These are phyloP conservation scores for Hydrolagus colliei DNA, from an alignment of 2,797 vertebrate species.

Conservation along the genomic window DNA sequence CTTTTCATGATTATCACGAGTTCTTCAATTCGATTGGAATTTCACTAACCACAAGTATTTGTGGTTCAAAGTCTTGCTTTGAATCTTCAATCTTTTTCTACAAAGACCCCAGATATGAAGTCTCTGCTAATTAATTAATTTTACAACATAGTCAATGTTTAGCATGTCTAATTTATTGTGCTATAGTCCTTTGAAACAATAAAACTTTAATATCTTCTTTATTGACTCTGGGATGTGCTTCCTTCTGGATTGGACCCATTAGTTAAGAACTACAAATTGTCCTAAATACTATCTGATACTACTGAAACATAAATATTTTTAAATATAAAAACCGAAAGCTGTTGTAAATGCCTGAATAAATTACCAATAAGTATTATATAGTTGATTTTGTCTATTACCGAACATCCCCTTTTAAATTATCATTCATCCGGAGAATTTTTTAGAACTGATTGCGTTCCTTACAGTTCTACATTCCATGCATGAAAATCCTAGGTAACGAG, in stretches of 20 bases:
- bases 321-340: slow-evolving; percentile 45
- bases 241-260: slow-evolving; percentile 8
- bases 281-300: slow-evolving; percentile 36
- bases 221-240: slow-evolving; percentile 12
- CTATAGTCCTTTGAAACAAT: slow-evolving; percentile 28
- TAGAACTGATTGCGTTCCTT: background rate
- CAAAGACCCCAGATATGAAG: background rate
- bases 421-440: background rate
- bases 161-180: slow-evolving; percentile 3
- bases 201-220: slow-evolving; percentile 30
- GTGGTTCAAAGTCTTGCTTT: background rate
- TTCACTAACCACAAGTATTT: background rate
- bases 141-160: slow-evolving; percentile 18
- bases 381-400: slow-evolving; percentile 29
- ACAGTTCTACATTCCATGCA: background rate
- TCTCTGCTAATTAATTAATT: slow-evolving; percentile 25
- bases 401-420: background rate
- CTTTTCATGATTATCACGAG: background rate
- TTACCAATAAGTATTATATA: slow-evolving; percentile 29
- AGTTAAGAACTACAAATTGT: slow-evolving; percentile 26
- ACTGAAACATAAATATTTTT: slow-evolving; percentile 37
- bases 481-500: background rate
- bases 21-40: background rate
- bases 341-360: slow-evolving; percentile 31
- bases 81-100: background rate